phyloP scores from a whole-genome alignment of 2,888 invertebrate genomes.

The Labia minor region DNA sequence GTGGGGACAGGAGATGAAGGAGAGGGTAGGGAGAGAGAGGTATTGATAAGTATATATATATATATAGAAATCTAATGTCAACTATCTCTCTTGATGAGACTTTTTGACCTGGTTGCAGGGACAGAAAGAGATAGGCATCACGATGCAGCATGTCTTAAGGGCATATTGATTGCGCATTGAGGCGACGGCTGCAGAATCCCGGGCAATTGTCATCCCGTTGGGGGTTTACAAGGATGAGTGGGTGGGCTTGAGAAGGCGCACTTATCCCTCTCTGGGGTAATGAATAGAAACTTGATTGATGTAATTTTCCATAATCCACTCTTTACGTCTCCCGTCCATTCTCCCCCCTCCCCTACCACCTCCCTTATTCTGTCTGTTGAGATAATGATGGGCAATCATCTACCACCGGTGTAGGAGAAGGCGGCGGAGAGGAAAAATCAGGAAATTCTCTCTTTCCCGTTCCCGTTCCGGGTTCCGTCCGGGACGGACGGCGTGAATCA shows the following conservation, averaged over 20 bases:
- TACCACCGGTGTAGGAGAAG: neutral
- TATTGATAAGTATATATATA: no score
- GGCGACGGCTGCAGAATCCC: slow-evolving; percentile 18
- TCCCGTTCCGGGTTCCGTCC: slow-evolving; percentile 1
- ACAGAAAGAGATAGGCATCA: neutral
- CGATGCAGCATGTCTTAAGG: neutral
- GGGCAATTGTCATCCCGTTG: slow-evolving; percentile 20
- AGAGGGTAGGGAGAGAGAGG: no score
- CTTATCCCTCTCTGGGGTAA: slow-evolving; percentile 25
- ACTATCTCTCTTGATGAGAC: no score
- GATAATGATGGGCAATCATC: slow-evolving; percentile 25
- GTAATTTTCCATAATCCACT: slow-evolving; percentile 24
- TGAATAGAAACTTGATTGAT: slow-evolving; percentile 27
- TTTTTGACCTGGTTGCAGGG: neutral
- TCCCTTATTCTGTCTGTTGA: no score
- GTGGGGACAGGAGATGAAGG: no score
- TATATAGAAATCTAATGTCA: no score
- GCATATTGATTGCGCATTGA: slow-evolving; percentile 13
- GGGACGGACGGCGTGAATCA: neutral
- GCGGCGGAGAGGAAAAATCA: slow-evolving; percentile 17
- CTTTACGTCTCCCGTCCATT: slow-evolving; percentile 15
- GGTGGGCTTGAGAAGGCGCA: slow-evolving; percentile 7
- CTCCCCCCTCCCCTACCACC: no score
- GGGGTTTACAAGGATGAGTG: neutral
- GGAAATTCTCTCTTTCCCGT: slow-evolving; percentile 24